phyloP scores from a whole-genome alignment of 2,888 invertebrate species.

The Prosopocoilus inquinatus region DNA sequence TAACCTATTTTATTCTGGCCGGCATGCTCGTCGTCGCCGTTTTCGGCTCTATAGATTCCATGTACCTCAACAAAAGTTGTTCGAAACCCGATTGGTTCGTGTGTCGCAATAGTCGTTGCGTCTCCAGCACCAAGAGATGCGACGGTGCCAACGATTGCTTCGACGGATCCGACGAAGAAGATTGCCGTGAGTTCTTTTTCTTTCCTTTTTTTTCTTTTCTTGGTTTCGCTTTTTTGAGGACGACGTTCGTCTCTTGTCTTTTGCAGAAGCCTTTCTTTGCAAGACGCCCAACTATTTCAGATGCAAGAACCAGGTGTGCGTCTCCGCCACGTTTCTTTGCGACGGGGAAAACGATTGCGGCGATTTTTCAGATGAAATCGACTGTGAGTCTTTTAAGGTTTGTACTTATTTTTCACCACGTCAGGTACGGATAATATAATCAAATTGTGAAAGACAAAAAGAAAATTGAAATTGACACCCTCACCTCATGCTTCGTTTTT shows the following conservation, averaged over 20 bases:
- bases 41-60: slow-evolving; percentile 21
- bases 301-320: slow-evolving; percentile 45
- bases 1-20: slow-evolving; percentile 17
- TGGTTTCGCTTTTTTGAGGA: slow-evolving; percentile 3
- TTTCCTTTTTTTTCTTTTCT: slow-evolving; percentile 1
- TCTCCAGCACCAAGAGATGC: slow-evolving; percentile 28
- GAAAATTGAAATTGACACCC: too few species aligned
- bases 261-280: slow-evolving; percentile 30
- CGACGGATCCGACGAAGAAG: slow-evolving; percentile 34
- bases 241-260: not conserved
- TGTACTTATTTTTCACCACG: too few species aligned
- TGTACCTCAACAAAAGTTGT: slow-evolving; percentile 27
- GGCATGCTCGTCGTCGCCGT: slow-evolving; percentile 7
- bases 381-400: slow-evolving; percentile 39
- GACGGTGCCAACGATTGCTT: slow-evolving; percentile 34
- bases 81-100: slow-evolving; percentile 24
- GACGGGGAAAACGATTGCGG: slow-evolving; percentile 49
- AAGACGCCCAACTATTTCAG: slow-evolving; percentile 40
- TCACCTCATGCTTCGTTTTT: too few species aligned
- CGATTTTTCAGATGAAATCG: slow-evolving; percentile 48
- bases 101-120: slow-evolving; percentile 32
- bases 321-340: slow-evolving; percentile 43
- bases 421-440: too few species aligned
- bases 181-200: slow-evolving; percentile 36
- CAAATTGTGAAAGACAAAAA: too few species aligned